A percentile compares a stretch with the other conserved stretches of the same genome.
phyloP scores from a whole-genome alignment of 2,113 vertebrate genomes.

The Zosterops pallidus region DNA sequence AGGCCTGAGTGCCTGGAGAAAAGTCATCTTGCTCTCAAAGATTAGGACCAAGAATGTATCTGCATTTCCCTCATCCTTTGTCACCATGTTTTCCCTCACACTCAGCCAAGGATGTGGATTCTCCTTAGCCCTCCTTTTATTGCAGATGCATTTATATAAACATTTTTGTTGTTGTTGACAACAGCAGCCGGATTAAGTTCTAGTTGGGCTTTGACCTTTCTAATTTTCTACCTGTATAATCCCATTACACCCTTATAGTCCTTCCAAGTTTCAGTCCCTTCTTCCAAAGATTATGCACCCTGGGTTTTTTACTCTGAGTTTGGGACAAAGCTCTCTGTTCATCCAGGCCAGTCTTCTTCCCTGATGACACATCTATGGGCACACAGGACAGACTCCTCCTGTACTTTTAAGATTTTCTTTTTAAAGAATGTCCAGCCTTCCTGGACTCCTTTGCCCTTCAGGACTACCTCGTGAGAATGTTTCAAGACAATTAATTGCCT shows the following conservation, averaged over 20 bases:
- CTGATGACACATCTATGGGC: neutral
- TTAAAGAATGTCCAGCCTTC: neutral
- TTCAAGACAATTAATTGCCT: neutral
- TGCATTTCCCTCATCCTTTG: neutral
- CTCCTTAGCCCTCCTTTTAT: neutral
- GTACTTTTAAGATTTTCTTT: neutral
- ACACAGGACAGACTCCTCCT: neutral
- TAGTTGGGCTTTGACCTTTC: neutral
- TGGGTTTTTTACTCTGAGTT: neutral
- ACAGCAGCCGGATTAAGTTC: neutral
- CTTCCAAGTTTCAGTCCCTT: neutral
- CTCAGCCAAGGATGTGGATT: neutral
- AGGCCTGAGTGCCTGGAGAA: neutral
- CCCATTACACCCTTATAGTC: neutral
- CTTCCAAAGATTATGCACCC: neutral
- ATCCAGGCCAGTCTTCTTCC: neutral
- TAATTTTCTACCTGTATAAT: neutral
- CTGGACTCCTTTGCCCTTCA: neutral
- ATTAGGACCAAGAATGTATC: neutral
- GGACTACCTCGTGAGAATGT: neutral
- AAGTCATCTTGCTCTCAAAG: neutral
- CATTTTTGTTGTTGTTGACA: neutral
- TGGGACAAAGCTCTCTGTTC: neutral
- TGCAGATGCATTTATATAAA: neutral
- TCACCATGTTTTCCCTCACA: no score